Evolutionary conservation across 2,797 vertebrate genomes (phyloP), one percentile per base, ranked within the genome.

Genomic region (Notolabrus celidotus): DNA sequence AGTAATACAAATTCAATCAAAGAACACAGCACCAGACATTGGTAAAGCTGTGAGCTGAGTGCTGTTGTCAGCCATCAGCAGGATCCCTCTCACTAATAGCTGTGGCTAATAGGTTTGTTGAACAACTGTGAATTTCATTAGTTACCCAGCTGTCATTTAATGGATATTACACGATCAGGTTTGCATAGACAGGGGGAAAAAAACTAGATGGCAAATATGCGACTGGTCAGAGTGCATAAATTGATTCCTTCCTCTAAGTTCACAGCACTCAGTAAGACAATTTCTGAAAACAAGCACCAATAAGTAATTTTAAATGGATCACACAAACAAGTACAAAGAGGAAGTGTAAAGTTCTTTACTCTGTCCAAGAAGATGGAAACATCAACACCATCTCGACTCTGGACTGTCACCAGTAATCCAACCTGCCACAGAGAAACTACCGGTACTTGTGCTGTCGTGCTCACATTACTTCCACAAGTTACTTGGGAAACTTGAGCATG

Each of bases 401-500:
- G 19, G 67, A 39, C 65, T 42, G 4, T 6, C 45, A 66, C 45
- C 47, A 31, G 53, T 43, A 67, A 80, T 58, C 31, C 36, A 56
- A n/a, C 39, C 46, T 3, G 57, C 63, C 27, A 20, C 14, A 9
- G 14, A 63, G 41, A 62, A 55, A 77, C 49, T 15, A 36, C 39
- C 2, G 36, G 36, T 22, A 31, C 29, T 31, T 31, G 31, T 29
- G 39, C 53, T 22, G 23, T 67, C 80, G 78, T 45, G 72, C 72
- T 83, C 60, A 53, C 19, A 59, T 55, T 67, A 73, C 66, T 34
- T 77, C 56, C 36, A 7, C 38, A 36, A 17, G 55, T 67, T 63
- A 39, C 65, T 53, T 2, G 45, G 71, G 79, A 83, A 79, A 86
- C 76, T 29, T 27, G 66, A 89, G 74, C 54, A 64, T 57, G 83